Evolutionary conservation across 2,113 vertebrate genomes (phyloP), one percentile per base, ranked within the genome.

Genomic region (Callocephalon fimbriatum): DNA sequence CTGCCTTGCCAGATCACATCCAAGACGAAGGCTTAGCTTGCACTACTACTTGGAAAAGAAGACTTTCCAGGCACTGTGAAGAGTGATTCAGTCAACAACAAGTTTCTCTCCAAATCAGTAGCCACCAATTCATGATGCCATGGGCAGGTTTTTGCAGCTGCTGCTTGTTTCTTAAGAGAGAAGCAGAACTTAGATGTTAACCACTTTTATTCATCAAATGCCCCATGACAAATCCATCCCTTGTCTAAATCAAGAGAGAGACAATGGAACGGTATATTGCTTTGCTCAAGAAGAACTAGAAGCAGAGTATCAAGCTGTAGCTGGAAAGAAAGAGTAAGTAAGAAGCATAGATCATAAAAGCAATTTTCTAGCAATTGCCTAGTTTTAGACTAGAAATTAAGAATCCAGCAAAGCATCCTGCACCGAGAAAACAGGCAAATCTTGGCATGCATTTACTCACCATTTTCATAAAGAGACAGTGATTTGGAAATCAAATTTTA

Each of bases 1-100:
- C 73, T 72, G 84, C 87, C 87, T 44, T 77, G 82, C 93, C 95
- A 95, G 38, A 85, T 65, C 16, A 16, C 35, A 91, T 93, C 76
- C 75, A 45, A 68, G 56, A 54, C 56, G 27, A 78, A 72, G 42
- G 48, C 45, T 95, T 81, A 75, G 37, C 48, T 86, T 83, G 71
- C 59, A 54, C 56, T 47, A 45, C 31, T 72, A 77, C 71, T 71
- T 73, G 51, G 68, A 75, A 91, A 79, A 72, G 40, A 70, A 20
- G 23, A 76, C 21, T 86, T 93, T 45, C 47, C 61, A 74, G 56
- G 45, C 86, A 65, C 92, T 62, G 51, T 40, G 72, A 62, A 56
- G 73, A 88, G 47, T 48, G n/a, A 81, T 18, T 72, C 29, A 45
- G 32, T 42, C 71, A 85, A 44, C 29, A 71, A 79, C 37, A 84